Base-by-base conservation (phyloP, 2,888 invertebrate species). In the Plebejus anna region DNA sequence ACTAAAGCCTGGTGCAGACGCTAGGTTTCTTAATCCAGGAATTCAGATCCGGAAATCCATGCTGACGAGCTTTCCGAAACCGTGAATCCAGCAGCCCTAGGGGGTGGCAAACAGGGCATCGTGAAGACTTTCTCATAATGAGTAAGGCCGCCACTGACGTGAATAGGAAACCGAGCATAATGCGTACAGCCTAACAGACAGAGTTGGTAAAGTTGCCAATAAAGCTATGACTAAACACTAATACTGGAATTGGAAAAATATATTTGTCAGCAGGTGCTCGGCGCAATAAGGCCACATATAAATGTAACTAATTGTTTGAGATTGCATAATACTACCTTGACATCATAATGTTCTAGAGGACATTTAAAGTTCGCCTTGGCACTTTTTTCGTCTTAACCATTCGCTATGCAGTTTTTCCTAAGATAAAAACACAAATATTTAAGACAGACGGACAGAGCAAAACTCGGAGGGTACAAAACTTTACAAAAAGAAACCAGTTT, bases 361-460 rank as follows among this genome's bases (percentile, higher is more conserved):
- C 55, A 73, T 51, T 73, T 55, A 51, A 73, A 55, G 73, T 51
- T 73, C 55, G 73, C 73, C 73, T 73, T 73, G 73, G 73, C 73
- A 51, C 51, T 73, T 73, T 73, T 73, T 73, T 73, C 28, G 11
- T 42, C 71, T 71, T 22, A 71, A 71, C 38, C 71, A 22, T 71
- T 71, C 42, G 71, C 71, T n/a, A 42, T 71, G 38, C 38, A 42
- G 71, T 71, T 71, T 71, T 71, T 71, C 71, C 71, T 71, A 42
- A 71, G 71, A 71, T 42, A 22, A 55, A 55, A 16, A 55, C 55
- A 55, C 22, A 4, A n/a, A 70, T 36, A 22, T 36, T 38, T 11
- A 11, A 70, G 13, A 16, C 70, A n/a, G 38, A 13, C 36, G 13
- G 32, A 70, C 47, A 47, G 47, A 42, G 1, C 16, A 70, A 22